Base-by-base conservation (phyloP, 2,797 vertebrate species). In the Syndactyla subalaris region DNA sequence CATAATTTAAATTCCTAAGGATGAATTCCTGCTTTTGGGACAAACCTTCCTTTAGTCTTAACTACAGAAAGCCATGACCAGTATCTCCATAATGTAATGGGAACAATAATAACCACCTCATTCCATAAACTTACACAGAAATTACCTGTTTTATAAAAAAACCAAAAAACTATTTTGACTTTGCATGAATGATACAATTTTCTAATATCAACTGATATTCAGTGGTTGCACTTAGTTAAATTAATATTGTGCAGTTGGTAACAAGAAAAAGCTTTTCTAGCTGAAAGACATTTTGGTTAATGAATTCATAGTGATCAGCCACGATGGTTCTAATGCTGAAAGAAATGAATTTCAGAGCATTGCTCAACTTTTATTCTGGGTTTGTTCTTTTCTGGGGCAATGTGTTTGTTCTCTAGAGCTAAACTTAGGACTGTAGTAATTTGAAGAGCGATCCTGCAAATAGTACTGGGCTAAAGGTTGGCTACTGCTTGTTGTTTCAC, bases 191-290 rank as follows among this genome's bases (percentile, higher is more conserved):
- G 48, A 74, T 48, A 30, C 71, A 43, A 26, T 87, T 88, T 89
- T 88, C 59, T 71, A 57, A 20, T 88, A 79, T 88, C 63, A 76
- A 46, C 63, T 79, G 76, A 90, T 82, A 95, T 63, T 89, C 89
- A 95, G 70, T 74, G 12, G 22, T 80, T 4, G 1, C 30, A 43
- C 13, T 12, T 2, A 54, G 6, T 32, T 90, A 43, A 88, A 46
- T 38, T 87, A 66, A 61, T 43, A 12, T 20, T 80, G 72, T 15
- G 43, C 12, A 75, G 48, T 10, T 43, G 10, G 59, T 30, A 76
- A 71, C 19, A 88, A 41, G 49, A 62, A 78, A 68, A 16, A 74
- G 5, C 41, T 88, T 89, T 79, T 86, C 51, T 34, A 86, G 27
- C 24, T 71, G 34, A 79, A 88, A 89, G 21, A 70, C 6, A 2